Conservation (phyloP, 2,888 invertebrate species). For the Oscheius myriophilus region DNA sequence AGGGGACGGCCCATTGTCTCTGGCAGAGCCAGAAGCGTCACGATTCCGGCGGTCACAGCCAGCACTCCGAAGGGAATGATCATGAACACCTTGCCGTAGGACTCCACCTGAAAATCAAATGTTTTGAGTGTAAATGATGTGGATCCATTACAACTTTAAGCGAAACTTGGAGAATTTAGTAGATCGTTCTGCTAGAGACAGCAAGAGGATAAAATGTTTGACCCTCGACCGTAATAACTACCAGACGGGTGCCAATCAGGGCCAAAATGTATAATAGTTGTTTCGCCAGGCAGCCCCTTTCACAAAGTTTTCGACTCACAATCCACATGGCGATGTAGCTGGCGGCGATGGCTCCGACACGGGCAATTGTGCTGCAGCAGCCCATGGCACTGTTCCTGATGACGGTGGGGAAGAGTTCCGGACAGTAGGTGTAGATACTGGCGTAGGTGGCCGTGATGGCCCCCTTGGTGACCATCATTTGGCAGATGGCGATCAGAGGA, state of each 20-base stretch:
- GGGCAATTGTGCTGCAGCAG: constrained; percentile 84
- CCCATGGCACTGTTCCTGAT: constrained; percentile 85
- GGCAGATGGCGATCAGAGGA: constrained; percentile 60
- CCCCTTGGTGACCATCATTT: constrained; percentile 82
- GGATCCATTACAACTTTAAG: no score
- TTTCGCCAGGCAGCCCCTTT: no score
- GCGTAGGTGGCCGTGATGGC: constrained; percentile 86
- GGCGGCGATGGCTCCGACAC: constrained; percentile 86
- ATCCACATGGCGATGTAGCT: constrained; percentile 80
- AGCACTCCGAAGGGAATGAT: constrained; percentile 65
- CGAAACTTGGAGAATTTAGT: no score
- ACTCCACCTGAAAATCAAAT: constrained; percentile 51
- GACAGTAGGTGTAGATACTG: constrained; percentile 86
- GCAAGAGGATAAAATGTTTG: no score
- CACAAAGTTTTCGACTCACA: no score
- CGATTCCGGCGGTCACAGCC: constrained; percentile 58
- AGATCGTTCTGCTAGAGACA: no score
- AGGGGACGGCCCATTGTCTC: constrained; percentile 67
- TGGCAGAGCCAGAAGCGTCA: constrained; percentile 64
- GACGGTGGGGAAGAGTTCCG: constrained; percentile 88
- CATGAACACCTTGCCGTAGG: constrained; percentile 63
- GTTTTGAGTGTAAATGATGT: no score
- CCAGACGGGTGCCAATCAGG: no score
- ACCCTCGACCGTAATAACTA: no score
- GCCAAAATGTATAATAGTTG: no score